Conservation (phyloP, 2,888 invertebrate genomes). For the Morpho achilles region DNA sequence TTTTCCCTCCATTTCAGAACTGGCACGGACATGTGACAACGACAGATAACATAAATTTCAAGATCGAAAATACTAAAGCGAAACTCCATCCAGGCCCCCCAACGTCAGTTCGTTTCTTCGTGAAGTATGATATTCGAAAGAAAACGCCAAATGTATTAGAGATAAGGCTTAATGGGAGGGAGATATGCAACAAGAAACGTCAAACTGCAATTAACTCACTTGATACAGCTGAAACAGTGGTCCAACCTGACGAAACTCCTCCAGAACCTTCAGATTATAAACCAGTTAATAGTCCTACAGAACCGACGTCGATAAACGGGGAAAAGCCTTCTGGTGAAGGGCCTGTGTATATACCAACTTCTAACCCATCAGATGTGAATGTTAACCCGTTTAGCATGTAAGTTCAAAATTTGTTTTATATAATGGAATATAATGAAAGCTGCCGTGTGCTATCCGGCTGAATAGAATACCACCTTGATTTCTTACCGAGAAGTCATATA, state of each 20-base stretch:
- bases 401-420: conserved; percentile 33
- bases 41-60: conserved; percentile 78
- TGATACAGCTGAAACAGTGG: conserved; percentile 20
- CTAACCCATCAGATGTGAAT: conserved; percentile 38
- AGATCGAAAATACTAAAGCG: conserved; percentile 78
- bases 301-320: conserved; percentile 28
- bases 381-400: conserved; percentile 56
- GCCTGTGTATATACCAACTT: conserved; percentile 55
- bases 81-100: conserved; percentile 78
- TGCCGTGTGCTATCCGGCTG: too few species aligned
- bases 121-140: conserved; percentile 73
- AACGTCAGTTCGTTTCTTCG: conserved; percentile 78
- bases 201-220: conserved; percentile 45
- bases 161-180: conserved; percentile 79
- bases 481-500: too few species aligned
- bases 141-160: conserved; percentile 68
- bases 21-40: conserved; percentile 81
- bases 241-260: conserved; percentile 12
- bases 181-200: conserved; percentile 74
- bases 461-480: too few species aligned
- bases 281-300: conserved; percentile 18
- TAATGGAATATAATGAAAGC: too few species aligned
- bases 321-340: conserved; percentile 43
- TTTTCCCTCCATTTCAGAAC: conserved; percentile 54
- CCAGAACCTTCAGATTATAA: conserved; percentile 17